Evolutionary conservation across 2,797 vertebrate genomes (phyloP).

Genomic region (Silurus aristotelis): DNA sequence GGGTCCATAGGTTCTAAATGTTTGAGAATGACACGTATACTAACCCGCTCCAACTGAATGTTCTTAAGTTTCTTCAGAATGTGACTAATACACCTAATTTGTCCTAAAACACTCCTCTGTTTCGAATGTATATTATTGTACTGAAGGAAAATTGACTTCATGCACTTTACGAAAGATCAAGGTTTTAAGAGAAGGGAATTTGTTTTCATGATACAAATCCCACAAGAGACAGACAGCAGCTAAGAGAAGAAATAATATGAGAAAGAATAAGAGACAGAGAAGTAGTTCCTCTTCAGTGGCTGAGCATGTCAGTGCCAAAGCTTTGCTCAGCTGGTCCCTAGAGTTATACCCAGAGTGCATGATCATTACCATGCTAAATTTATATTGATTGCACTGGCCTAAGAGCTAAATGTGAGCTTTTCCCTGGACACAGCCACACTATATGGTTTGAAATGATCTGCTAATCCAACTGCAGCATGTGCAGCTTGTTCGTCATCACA

Average conservation of each 20-base stretch:
- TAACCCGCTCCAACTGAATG: not conserved
- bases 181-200: constrained; percentile 21
- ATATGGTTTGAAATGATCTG: constrained; percentile 61
- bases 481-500: constrained; percentile 58
- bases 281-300: constrained; percentile 44
- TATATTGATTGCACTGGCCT: constrained; percentile 79
- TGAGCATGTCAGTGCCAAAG: constrained; percentile 44
- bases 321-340: constrained; percentile 58
- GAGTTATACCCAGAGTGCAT: constrained; percentile 67
- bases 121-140: not conserved
- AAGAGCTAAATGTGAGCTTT: constrained; percentile 73
- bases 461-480: constrained; percentile 68
- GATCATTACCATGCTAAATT: constrained; percentile 80
- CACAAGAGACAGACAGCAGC: constrained; percentile 26
- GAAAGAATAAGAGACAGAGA: constrained; percentile 47
- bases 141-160: not conserved
- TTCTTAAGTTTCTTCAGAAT: not conserved
- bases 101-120: not conserved
- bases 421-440: constrained; percentile 63
- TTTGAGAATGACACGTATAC: no score
- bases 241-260: constrained; percentile 32
- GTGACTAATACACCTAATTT: not conserved
- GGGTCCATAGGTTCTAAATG: not conserved
- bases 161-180: constrained; percentile 19
- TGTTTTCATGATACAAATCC: constrained; percentile 42